phyloP scores from a whole-genome alignment of 2,888 invertebrate species.

The Coleophora deauratella region DNA sequence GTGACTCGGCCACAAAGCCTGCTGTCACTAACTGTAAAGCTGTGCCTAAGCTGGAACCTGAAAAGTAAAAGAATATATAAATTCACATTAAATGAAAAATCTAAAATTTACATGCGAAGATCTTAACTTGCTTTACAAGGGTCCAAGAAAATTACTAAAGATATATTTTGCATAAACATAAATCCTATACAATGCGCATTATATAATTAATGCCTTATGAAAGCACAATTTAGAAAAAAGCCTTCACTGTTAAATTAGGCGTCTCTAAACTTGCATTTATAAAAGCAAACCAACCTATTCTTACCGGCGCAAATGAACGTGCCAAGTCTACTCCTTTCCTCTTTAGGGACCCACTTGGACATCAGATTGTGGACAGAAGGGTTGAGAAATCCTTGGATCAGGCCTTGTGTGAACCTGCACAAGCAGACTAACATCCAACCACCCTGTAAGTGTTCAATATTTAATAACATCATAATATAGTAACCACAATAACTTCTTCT shows the following conservation, averaged over 20 bases:
- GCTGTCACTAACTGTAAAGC: constrained; percentile 71
- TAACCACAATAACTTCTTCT: neutral
- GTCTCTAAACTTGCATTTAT: too few relatives aligned
- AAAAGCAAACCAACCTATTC: neutral
- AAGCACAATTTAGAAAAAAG: too few relatives aligned
- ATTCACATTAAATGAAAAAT: too few relatives aligned
- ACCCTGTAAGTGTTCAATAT: constrained; percentile 34
- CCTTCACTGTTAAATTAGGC: too few relatives aligned
- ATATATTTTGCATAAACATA: too few relatives aligned
- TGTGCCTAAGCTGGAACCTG: constrained; percentile 74
- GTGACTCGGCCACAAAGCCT: constrained; percentile 43
- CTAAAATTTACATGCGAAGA: too few relatives aligned
- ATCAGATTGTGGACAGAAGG: constrained; percentile 80
- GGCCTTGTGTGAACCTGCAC: constrained; percentile 82
- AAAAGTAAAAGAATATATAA: too few relatives aligned
- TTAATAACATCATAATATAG: neutral
- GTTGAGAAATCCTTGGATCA: constrained; percentile 80
- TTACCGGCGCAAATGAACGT: neutral
- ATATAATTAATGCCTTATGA: too few relatives aligned
- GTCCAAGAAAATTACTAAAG: too few relatives aligned
- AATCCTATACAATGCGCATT: too few relatives aligned
- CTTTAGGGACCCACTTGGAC: constrained; percentile 80
- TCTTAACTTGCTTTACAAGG: too few relatives aligned
- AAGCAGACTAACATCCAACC: constrained; percentile 78
- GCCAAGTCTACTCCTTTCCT: constrained; percentile 66